phyloP scores from a whole-genome alignment of 2,797 vertebrate species.

The Tamandua tetradactyla region DNA sequence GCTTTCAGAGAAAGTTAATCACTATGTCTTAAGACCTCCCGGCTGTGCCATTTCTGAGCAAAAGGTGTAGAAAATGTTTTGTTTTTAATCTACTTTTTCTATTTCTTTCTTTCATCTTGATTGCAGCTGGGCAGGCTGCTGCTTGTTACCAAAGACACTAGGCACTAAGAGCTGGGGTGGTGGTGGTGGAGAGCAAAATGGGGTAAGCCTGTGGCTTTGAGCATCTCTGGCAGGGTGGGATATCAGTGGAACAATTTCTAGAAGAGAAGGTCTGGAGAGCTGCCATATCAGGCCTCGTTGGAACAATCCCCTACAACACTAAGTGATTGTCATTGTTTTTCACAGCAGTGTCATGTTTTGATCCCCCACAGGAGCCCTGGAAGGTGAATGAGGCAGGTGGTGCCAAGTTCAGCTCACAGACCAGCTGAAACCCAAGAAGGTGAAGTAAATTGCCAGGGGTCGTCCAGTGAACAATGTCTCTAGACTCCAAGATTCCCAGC shows the following conservation, averaged over 20 bases:
- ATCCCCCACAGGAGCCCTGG: neutral
- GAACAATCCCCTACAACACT: neutral
- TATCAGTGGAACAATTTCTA: rapidly evolving
- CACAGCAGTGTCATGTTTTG: neutral
- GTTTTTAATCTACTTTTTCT: too few species aligned
- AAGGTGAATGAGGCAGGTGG: neutral
- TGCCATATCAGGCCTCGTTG: neutral
- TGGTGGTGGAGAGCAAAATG: neutral
- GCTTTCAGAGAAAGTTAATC: slow-evolving; percentile 67
- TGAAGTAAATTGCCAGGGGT: neutral
- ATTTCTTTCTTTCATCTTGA: neutral
- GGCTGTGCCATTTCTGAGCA: slow-evolving; percentile 50
- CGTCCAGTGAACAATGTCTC: neutral
- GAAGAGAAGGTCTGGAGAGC: neutral
- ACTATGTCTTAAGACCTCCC: slow-evolving; percentile 20
- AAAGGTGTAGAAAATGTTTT: neutral
- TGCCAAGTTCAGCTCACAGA: neutral
- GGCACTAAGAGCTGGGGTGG: neutral
- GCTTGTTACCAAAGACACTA: neutral
- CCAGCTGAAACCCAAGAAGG: neutral
- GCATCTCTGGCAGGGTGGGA: neutral
- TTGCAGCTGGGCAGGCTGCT: neutral
- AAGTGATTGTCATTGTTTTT: neutral
- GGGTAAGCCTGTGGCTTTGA: neutral
- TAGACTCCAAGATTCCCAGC: neutral